phyloP scores from a whole-genome alignment of 2,797 vertebrate genomes.

The Columba guinea region DNA sequence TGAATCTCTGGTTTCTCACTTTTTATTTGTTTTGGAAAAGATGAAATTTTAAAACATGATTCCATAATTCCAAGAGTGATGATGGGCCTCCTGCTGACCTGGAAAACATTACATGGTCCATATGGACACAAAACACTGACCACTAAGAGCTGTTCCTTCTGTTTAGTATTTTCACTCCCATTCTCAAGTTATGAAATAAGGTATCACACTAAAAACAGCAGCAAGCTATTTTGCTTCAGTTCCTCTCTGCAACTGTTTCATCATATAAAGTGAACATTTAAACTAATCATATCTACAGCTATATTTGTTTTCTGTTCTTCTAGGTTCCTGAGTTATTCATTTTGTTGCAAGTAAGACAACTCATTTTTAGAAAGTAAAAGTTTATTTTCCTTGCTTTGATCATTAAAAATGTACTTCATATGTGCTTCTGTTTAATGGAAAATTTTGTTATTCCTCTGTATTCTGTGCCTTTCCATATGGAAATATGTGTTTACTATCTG shows the following conservation, averaged over 20 bases:
- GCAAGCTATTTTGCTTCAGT: background rate
- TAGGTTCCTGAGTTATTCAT: background rate
- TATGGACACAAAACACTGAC: background rate
- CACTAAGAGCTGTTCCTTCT: background rate
- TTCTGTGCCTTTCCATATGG: background rate
- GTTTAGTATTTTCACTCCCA: background rate
- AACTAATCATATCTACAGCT: background rate
- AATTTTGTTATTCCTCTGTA: background rate
- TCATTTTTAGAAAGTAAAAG: background rate
- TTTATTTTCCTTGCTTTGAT: background rate
- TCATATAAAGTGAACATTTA: constrained; percentile 4
- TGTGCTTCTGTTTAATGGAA: fast-evolving
- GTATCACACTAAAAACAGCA: background rate
- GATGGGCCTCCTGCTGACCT: background rate
- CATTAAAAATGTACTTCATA: background rate
- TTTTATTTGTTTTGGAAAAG: background rate
- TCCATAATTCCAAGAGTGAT: background rate
- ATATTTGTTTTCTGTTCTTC: background rate
- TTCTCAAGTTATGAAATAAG: background rate
- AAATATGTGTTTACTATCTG: background rate
- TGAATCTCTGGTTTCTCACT: background rate
- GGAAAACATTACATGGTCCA: background rate
- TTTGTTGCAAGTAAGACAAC: background rate
- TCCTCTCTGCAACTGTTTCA: background rate
- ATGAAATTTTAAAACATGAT: background rate